Evolutionary conservation across 2,888 invertebrate species (phyloP).

Genomic region (Diloba caeruleocephala): DNA sequence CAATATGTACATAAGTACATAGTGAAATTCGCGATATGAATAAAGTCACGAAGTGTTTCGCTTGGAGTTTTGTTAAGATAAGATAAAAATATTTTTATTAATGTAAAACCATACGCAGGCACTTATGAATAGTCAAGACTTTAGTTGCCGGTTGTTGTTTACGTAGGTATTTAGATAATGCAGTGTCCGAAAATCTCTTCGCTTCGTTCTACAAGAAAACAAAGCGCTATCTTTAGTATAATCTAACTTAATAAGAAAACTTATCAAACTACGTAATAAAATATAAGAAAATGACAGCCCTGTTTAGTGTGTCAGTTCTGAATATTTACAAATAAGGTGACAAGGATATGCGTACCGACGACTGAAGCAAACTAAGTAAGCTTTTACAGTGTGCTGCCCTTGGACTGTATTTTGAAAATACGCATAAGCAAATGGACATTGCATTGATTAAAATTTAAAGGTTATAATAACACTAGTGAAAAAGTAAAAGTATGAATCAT

Average conservation of each 20-base stretch:
- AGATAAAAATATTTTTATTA: too few relatives aligned
- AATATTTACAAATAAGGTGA: conserved; percentile 39
- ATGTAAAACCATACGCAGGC: too few relatives aligned
- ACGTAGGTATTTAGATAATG: neutral
- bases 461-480: too few relatives aligned
- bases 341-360: conserved; percentile 10
- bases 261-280: conserved; percentile 4
- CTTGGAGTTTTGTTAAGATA: too few relatives aligned
- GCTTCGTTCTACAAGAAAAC: conserved; percentile 2
- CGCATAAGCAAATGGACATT: conserved; percentile 1
- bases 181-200: too few relatives aligned
- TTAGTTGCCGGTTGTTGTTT: neutral
- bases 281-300: conserved; percentile 19
- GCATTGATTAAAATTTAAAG: too few relatives aligned
- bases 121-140: too few relatives aligned
- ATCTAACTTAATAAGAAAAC: conserved; percentile 10
- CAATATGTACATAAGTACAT: too few relatives aligned
- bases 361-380: conserved; percentile 16
- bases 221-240: neutral
- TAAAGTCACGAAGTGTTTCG: too few relatives aligned
- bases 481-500: too few relatives aligned
- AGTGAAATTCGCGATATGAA: too few relatives aligned
- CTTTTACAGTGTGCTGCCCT: conserved; percentile 4
- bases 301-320: conserved; percentile 7
- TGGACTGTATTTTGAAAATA: conserved; percentile 4